Evolutionary conservation across 2,797 vertebrate genomes (phyloP), one percentile per base, ranked within the genome.

Genomic region (Phalloptychus januarius): DNA sequence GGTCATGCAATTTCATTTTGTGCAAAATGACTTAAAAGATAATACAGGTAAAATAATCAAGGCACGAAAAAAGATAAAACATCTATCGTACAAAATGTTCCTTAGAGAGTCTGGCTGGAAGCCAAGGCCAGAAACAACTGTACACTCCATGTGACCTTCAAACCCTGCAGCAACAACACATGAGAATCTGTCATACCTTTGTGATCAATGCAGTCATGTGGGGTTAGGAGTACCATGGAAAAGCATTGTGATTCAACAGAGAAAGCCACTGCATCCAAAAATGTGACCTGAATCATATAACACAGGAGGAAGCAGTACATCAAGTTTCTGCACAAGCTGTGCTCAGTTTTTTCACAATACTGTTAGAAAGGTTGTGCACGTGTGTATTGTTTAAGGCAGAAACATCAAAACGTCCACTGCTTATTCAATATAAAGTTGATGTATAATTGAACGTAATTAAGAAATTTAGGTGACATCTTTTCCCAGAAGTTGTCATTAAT

Each of bases 231-330:
- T 54, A 77, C 18, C 15, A 23, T 58, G 50, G 28, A 71, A 77
- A 71, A 71, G 20, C 25, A 46, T 46, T 71, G 28, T 61, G 40
- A 77, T 71, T 58, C 67, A 77, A 71, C 58, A 65, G 16, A 65
- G 74, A 36, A 70, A 71, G 52, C 42, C 33, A 11, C 52, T 77
- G 69, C 52, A 36, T 77, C 38, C 52, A 36, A 58, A 71, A 56
- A 72, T 78, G 52, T 56, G 58, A 61, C 40, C 67, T 44, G 28
- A 71, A 58, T n/a, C 36, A 11, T 69, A 40, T 52, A 11, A 52
- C 7, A 52, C 42, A 25, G 31, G 23, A 44, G 20, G 36, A 78
- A 72, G 42, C 10, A 58, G 40, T 46, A 46, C 42, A 78, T 61
- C 52, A 71, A 20, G 54, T 78, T 42, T 36, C 56, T 20, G 76